Evolutionary conservation across 2,797 vertebrate species (phyloP).

Genomic region (Oceanodroma leucorhoa): DNA sequence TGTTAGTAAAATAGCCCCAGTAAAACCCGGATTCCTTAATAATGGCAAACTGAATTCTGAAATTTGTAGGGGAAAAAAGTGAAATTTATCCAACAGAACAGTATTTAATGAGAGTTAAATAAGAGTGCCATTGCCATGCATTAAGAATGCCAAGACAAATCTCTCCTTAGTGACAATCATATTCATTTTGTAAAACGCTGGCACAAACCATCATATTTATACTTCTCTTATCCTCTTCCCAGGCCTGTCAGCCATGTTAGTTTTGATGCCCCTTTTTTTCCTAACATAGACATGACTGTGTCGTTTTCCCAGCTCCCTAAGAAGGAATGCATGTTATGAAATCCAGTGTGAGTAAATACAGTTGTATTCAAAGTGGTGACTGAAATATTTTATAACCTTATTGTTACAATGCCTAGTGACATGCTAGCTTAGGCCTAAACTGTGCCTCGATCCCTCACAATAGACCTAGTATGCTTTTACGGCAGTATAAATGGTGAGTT

Average conservation of each 20-base stretch:
- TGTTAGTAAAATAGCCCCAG: not conserved
- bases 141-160: not conserved
- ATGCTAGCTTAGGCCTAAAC: not conserved
- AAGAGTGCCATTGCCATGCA: not conserved
- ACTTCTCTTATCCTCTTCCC: not conserved
- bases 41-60: not conserved
- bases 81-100: not conserved
- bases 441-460: not conserved
- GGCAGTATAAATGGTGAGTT: not conserved
- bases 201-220: not conserved
- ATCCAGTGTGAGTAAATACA: not conserved
- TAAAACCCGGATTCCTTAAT: not conserved
- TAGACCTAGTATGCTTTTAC: not conserved
- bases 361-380: not conserved
- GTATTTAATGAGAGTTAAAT: not conserved
- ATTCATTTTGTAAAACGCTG: rapidly evolving
- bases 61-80: not conserved
- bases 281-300: not conserved
- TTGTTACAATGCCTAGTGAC: not conserved
- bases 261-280: not conserved
- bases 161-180: not conserved
- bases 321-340: not conserved
- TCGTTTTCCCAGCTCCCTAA: not conserved
- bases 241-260: not conserved
- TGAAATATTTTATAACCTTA: not conserved